Evolutionary conservation across 2,888 invertebrate species (phyloP).

Genomic region (Margaritifera margaritifera): DNA sequence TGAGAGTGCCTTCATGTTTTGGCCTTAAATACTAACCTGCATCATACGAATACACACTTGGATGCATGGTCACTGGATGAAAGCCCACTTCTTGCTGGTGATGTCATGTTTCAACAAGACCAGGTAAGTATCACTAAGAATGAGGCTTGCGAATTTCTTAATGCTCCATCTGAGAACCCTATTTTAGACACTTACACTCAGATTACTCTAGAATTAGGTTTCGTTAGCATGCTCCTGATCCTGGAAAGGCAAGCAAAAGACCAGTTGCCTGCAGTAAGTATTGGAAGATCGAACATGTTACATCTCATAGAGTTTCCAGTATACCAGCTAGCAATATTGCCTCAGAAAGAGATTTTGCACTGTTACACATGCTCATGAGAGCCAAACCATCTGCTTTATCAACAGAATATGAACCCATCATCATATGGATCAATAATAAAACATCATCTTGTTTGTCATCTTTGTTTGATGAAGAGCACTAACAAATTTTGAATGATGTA

Average conservation of each 20-base stretch:
- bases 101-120: constrained; percentile 15
- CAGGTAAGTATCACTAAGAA: no score
- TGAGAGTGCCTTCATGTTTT: no score
- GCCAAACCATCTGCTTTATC: constrained; percentile 17
- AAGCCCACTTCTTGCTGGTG: constrained; percentile 13
- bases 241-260: constrained; percentile 26
- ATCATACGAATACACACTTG: constrained; percentile 6
- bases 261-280: constrained; percentile 26
- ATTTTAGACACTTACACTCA: constrained; percentile 16
- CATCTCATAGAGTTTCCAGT: no score
- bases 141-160: no score
- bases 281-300: no score
- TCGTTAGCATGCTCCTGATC: constrained; percentile 19
- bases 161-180: constrained; percentile 14
- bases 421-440: no score
- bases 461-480: neutral
- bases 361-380: constrained; percentile 15
- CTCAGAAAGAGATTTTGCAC: constrained; percentile 16
- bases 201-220: constrained; percentile 13
- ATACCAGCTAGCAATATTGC: constrained; percentile 13
- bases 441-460: constrained; percentile 16
- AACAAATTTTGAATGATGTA: constrained; percentile 15
- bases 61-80: constrained; percentile 15
- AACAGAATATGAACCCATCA: no score
- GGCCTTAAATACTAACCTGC: no score